A percentile compares a stretch with the other conserved stretches of the same genome.
These are phyloP conservation scores for Chelonia mydas DNA, from an alignment of 2,797 vertebrate species.

Conservation along the genomic window DNA sequence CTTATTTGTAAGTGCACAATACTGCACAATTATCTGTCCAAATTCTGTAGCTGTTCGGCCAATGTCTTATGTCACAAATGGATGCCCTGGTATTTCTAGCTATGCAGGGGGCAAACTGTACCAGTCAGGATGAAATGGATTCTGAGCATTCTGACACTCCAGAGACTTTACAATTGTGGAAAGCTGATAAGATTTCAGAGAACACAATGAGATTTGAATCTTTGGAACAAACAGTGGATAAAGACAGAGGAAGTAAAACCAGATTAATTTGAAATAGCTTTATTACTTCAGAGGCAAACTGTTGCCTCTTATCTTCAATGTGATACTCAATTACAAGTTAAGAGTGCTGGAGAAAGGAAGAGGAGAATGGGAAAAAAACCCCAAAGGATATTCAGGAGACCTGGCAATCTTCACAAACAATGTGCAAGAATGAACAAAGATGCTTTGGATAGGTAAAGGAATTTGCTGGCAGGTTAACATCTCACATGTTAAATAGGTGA, in stretches of 20 bases:
- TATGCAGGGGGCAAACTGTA: background rate
- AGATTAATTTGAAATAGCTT: background rate
- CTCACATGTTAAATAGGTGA: background rate
- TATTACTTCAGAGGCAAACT: background rate
- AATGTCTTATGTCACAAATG: background rate
- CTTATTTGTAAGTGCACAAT: background rate
- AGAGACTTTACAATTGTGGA: background rate
- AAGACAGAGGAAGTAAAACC: background rate
- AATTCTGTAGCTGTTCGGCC: background rate
- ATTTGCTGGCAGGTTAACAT: background rate
- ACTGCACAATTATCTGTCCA: background rate
- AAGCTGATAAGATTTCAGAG: background rate
- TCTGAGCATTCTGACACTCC: background rate
- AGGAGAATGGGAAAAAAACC: background rate
- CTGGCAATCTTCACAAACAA: background rate
- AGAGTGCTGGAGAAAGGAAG: background rate
- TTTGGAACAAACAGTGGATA: background rate
- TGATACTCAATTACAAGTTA: background rate
- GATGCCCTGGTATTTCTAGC: background rate
- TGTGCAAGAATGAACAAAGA: background rate
- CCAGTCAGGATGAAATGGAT: background rate
- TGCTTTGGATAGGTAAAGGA: background rate
- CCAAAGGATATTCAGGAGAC: background rate
- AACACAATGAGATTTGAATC: background rate
- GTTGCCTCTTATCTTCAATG: background rate